These are phyloP conservation scores for Melanostigma gelatinosum DNA, from an alignment of 2,113 vertebrate genomes.

Conservation along the genomic window DNA sequence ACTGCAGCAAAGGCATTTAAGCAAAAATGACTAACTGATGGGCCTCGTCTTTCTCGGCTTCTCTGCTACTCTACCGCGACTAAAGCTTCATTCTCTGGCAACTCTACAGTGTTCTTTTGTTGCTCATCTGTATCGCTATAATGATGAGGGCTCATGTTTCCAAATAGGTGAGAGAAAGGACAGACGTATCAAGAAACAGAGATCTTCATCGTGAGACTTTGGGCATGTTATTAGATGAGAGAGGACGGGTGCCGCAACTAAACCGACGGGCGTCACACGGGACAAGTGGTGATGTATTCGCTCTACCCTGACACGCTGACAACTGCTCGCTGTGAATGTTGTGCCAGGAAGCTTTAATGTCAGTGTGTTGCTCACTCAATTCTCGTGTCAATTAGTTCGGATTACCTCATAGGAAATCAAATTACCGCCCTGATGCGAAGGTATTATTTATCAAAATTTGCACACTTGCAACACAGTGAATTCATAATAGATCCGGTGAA, in stretches of 20 bases:
- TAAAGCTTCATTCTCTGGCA: constrained; percentile 42
- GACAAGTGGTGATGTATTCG: constrained; percentile 36
- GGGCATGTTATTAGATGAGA: constrained; percentile 32
- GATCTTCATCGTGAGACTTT: background rate
- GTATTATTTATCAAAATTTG: constrained; percentile 75
- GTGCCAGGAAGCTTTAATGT: constrained; percentile 60
- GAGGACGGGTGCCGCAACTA: constrained; percentile 14
- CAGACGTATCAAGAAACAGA: constrained; percentile 10
- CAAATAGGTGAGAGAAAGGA: constrained; percentile 11
- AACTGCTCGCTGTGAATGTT: constrained; percentile 30
- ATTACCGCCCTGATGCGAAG: constrained; percentile 64
- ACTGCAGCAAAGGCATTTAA: constrained; percentile 58
- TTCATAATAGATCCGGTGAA: constrained; percentile 49
- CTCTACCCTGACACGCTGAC: constrained; percentile 33
- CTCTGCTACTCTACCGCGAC: constrained; percentile 4
- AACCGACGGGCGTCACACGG: constrained; percentile 30
- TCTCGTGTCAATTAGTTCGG: constrained; percentile 70
- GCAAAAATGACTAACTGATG: constrained; percentile 59
- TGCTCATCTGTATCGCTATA: constrained; percentile 26
- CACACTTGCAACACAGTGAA: constrained; percentile 58
- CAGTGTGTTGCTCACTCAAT: constrained; percentile 50
- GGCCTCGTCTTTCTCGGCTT: constrained; percentile 15
- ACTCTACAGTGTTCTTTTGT: constrained; percentile 17
- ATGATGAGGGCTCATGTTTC: constrained; percentile 21
- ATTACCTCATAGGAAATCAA: constrained; percentile 73